Percentiles rank a stretch among this genome's conserved stretches.
Conservation (phyloP, 1,140 invertebrate species). For the Lanistes nyassanus region DNA sequence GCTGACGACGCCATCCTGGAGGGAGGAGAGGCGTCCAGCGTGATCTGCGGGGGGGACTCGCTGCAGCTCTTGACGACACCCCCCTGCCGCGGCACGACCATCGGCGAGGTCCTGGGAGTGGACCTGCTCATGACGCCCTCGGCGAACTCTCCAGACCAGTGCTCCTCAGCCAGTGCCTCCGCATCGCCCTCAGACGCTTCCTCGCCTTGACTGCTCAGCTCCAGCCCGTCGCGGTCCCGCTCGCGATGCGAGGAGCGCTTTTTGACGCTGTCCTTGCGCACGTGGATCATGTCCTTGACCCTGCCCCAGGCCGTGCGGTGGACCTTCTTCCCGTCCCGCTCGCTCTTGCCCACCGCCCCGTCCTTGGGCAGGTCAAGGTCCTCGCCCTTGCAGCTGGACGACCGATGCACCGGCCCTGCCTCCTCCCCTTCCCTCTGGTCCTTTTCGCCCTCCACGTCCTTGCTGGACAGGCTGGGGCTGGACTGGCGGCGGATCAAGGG, state of each 20-base stretch:
- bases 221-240: slow-evolving; percentile 23
- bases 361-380: slow-evolving; percentile 33
- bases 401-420: slow-evolving; percentile 35
- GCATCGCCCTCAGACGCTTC: slow-evolving; percentile 51
- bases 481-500: slow-evolving; percentile 53
- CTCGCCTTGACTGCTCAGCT: slow-evolving; percentile 32
- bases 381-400: slow-evolving; percentile 54
- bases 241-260: slow-evolving; percentile 31
- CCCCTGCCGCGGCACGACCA: slow-evolving; percentile 43
- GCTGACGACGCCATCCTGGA: background rate
- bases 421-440: slow-evolving; percentile 45
- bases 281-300: slow-evolving; percentile 79
- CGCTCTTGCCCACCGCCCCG: background rate
- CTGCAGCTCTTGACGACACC: slow-evolving; percentile 70
- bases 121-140: slow-evolving; percentile 56
- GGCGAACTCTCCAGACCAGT: slow-evolving; percentile 32
- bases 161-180: slow-evolving; percentile 43
- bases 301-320: slow-evolving; percentile 75
- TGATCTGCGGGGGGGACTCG: slow-evolving; percentile 72
- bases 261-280: slow-evolving; percentile 75
- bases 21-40: slow-evolving; percentile 1
- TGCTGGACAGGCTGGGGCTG: slow-evolving; percentile 50
- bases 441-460: slow-evolving; percentile 51
- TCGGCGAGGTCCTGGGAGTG: slow-evolving; percentile 57
- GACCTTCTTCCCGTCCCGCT: slow-evolving; percentile 46